phyloP scores from a whole-genome alignment of 2,113 vertebrate genomes.

The Trematocara nigrifrons region DNA sequence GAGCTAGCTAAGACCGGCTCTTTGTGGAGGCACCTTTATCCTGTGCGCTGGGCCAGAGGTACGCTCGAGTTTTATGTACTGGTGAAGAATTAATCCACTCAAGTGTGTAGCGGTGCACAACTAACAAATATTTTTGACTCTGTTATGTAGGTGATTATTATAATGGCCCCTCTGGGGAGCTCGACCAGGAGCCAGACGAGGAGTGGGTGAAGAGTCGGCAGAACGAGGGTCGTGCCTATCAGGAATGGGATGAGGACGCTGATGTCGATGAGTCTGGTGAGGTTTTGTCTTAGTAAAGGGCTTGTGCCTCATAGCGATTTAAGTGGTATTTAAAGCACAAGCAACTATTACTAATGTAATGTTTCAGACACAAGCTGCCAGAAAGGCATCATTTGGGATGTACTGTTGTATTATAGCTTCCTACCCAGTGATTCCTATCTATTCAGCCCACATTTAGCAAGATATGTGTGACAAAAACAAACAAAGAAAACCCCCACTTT shows the following conservation, averaged over 20 bases:
- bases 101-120: background rate
- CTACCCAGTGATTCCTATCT: background rate
- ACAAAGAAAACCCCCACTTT: background rate
- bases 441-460: background rate
- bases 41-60: slow-evolving; percentile 95
- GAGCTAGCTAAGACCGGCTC: slow-evolving; percentile 85
- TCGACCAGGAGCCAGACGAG: slow-evolving; percentile 85
- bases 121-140: background rate
- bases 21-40: slow-evolving; percentile 95
- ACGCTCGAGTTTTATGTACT: background rate
- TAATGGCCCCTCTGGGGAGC: slow-evolving; percentile 78
- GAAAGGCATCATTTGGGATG: background rate
- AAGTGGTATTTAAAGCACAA: background rate
- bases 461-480: background rate
- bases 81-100: background rate
- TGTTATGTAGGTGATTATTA: slow-evolving; percentile 81
- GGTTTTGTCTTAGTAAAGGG: background rate
- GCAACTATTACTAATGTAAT: background rate
- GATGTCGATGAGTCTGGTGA: slow-evolving; percentile 95
- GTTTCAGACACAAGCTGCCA: background rate
- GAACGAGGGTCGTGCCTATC: slow-evolving; percentile 87
- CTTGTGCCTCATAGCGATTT: background rate
- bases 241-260: slow-evolving; percentile 95
- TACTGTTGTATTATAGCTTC: background rate
- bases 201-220: slow-evolving; percentile 86